phyloP scores from a whole-genome alignment of 1,140 invertebrate species.

The Rhopalosiphum padi region DNA sequence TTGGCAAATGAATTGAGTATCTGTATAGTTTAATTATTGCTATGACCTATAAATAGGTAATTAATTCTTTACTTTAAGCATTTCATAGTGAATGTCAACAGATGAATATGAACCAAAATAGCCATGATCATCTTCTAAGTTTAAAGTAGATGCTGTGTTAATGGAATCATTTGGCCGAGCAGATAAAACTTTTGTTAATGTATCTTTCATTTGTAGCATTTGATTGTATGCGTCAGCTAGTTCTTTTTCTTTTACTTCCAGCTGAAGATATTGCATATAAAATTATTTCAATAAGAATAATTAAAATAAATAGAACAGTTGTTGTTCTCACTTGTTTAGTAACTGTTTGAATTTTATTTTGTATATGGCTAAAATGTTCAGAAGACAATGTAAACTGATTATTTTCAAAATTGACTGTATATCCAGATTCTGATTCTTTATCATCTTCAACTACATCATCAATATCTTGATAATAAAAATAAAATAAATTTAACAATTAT shows the following conservation, averaged over 20 bases:
- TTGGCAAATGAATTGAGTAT: background rate
- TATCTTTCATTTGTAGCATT: constrained; percentile 71
- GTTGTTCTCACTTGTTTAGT: constrained; percentile 62
- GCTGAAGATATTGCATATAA: constrained; percentile 61
- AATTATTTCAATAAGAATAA: background rate
- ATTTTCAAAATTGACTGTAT: constrained; percentile 67
- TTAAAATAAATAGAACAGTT: constrained; percentile 40
- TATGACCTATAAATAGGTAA: background rate
- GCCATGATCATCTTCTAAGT: constrained; percentile 65
- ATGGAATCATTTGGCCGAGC: constrained; percentile 61
- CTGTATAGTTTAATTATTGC: background rate
- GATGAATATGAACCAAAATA: constrained; percentile 98
- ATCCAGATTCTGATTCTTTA: constrained; percentile 60
- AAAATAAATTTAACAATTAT: constrained; percentile 43
- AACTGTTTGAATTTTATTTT: constrained; percentile 68
- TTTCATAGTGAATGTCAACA: constrained; percentile 97
- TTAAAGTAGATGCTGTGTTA: constrained; percentile 64
- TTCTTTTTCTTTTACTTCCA: constrained; percentile 67
- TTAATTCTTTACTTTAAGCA: constrained; percentile 73
- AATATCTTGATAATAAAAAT: constrained; percentile 64
- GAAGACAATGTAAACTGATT: constrained; percentile 70
- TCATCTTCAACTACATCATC: constrained; percentile 65
- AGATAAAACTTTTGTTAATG: constrained; percentile 67
- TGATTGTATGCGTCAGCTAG: constrained; percentile 70
- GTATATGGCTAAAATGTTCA: constrained; percentile 70